Base-by-base conservation (phyloP, 2,888 invertebrate genomes). In the Folsomia candida region DNA sequence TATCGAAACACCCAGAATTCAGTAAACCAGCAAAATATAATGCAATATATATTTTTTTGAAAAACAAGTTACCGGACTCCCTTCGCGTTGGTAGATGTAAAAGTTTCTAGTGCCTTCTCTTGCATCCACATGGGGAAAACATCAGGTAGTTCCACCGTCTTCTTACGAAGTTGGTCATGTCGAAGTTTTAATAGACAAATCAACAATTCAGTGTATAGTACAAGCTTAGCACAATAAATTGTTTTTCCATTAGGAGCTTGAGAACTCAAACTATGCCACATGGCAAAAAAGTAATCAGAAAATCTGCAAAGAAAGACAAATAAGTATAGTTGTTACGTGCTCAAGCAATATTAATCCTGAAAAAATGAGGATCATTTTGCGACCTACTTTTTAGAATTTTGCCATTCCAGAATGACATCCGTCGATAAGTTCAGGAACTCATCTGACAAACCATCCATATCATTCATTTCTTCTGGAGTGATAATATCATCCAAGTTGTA, bases 201-300 rank as follows among this genome's bases (percentile, higher is more conserved):
- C 0, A 77, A 57, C 11, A 72, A 26, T 14, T 78, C 77, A 2
- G 78, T 72, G 62, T 78, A 78, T 54, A 78, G 51, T 51, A 72
- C 74, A 51, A 78, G 47, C 58, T 77, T 76, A 20, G 74, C 73
- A 26, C 24, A 51, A 2, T 37, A 57, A 18, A 68, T 22, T 26
- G 51, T 59, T 20, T 58, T 64, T 6, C 68, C 51, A 57, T 74
- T 72, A 20, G 47, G 47, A 25, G 67, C 68, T 24, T 66, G 61
- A 0, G 64, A 20, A 51, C 63, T 63, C 4, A 77, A 66, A 11
- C 62, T 66, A 1, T 62, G 28, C 67, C 69, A 72, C 69, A 70
- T 76, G 24, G 37, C 60, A 57, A 74, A 69, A 24, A 77, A 77
- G 47, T 76, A 77, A 14, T 77, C 77, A 1, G 78, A 77, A 54